These are phyloP conservation scores for Telmatochromis bifrenatus DNA, from an alignment of 2,113 vertebrate species.

Conservation along the genomic window DNA sequence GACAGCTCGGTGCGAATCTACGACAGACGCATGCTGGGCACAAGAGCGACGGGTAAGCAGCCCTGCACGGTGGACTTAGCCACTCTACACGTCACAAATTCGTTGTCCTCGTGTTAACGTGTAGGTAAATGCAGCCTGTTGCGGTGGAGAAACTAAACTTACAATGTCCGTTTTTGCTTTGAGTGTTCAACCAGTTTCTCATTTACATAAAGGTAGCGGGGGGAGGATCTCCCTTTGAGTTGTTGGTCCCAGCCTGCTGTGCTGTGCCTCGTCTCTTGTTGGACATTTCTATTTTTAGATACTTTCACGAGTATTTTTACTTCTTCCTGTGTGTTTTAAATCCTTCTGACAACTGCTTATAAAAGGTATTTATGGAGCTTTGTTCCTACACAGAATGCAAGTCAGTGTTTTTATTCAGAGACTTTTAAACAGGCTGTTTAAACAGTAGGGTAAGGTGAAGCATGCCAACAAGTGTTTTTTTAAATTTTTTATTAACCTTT, in stretches of 20 bases:
- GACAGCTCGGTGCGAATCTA: constrained; percentile 98
- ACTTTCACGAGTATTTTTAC: neutral
- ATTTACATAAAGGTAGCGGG: neutral
- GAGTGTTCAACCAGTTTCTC: neutral
- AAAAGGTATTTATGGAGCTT: neutral
- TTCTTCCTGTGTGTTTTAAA: neutral
- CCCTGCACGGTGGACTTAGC: neutral
- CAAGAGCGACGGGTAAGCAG: constrained; percentile 85
- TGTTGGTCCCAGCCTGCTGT: neutral
- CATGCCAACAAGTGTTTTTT: neutral
- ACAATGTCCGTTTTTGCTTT: neutral
- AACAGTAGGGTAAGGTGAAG: neutral
- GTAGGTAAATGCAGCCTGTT: neutral
- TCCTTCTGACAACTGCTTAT: neutral
- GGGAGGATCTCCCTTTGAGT: neutral
- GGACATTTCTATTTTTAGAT: neutral
- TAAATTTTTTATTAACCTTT: neutral
- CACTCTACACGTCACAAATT: neutral
- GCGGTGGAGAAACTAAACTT: neutral
- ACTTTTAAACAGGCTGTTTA: neutral
- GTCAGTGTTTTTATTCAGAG: neutral
- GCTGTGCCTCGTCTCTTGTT: neutral
- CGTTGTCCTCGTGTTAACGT: neutral
- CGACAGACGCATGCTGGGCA: constrained; percentile 93
- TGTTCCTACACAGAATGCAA: neutral